These are phyloP conservation scores for Noctua fimbriata DNA, from an alignment of 2,888 invertebrate genomes.

Conservation along the genomic window DNA sequence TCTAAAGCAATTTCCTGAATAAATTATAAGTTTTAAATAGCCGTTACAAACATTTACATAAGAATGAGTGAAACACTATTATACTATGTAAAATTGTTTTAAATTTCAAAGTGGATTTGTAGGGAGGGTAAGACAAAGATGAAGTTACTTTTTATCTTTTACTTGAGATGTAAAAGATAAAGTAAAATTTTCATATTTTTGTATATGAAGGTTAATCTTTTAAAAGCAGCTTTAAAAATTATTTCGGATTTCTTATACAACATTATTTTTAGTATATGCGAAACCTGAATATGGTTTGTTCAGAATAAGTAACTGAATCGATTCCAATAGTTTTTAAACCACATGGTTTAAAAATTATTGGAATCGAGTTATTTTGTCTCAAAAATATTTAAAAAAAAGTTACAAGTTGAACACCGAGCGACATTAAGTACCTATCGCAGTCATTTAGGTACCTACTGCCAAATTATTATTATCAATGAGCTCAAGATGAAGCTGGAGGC, in stretches of 20 bases:
- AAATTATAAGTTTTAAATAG: constrained; percentile 82
- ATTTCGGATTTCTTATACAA: background rate
- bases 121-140: background rate
- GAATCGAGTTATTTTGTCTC: too few species aligned
- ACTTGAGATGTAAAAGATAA: background rate
- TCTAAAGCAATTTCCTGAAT: constrained; percentile 76
- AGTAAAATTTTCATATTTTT: constrained; percentile 5
- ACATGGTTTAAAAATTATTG: too few species aligned
- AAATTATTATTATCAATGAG: too few species aligned
- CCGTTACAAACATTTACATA: constrained; percentile 78
- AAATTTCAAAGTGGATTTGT: constrained; percentile 51
- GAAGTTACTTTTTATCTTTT: constrained; percentile 14
- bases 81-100: constrained; percentile 69
- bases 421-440: too few species aligned
- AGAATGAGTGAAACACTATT: constrained; percentile 73
- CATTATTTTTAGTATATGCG: too few species aligned
- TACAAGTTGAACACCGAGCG: too few species aligned
- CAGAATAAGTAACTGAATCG: too few species aligned
- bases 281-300: too few species aligned
- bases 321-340: too few species aligned
- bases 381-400: too few species aligned
- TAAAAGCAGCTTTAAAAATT: background rate
- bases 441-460: too few species aligned
- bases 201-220: background rate
- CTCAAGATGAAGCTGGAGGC: too few species aligned